phyloP scores from a whole-genome alignment of 2,113 vertebrate species.

The Caranx ignobilis region DNA sequence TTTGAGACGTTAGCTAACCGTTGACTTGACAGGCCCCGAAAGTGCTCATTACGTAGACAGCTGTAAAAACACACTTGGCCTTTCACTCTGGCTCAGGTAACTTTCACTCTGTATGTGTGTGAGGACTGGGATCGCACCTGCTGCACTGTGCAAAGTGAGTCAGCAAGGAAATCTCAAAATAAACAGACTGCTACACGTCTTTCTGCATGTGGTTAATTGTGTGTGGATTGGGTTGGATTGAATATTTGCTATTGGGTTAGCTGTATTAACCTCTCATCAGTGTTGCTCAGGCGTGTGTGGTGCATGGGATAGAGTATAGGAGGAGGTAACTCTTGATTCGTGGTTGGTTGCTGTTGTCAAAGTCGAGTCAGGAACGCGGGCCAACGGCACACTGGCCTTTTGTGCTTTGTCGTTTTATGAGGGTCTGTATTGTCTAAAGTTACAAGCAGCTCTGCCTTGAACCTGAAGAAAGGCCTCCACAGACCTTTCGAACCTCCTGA shows the following conservation, averaged over 20 bases:
- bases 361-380: background rate
- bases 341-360: background rate
- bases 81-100: slow-evolving; percentile 60
- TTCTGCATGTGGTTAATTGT: background rate
- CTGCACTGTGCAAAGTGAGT: slow-evolving; percentile 39
- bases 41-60: slow-evolving; percentile 66
- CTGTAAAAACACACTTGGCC: slow-evolving; percentile 70
- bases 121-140: slow-evolving; percentile 59
- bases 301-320: background rate
- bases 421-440: background rate
- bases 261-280: background rate
- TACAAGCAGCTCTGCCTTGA: background rate
- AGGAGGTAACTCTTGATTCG: background rate
- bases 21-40: slow-evolving; percentile 58
- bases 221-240: background rate
- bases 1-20: slow-evolving; percentile 67
- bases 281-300: no score
- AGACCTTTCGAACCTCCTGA: slow-evolving; percentile 12
- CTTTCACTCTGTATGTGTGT: slow-evolving; percentile 26
- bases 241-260: no score
- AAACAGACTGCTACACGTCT: slow-evolving; percentile 6
- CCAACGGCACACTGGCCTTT: background rate
- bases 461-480: background rate
- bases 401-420: background rate
- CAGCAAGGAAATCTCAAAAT: slow-evolving; percentile 46